Conservation (phyloP, 2,888 invertebrate genomes). For the Erebia palarica region DNA sequence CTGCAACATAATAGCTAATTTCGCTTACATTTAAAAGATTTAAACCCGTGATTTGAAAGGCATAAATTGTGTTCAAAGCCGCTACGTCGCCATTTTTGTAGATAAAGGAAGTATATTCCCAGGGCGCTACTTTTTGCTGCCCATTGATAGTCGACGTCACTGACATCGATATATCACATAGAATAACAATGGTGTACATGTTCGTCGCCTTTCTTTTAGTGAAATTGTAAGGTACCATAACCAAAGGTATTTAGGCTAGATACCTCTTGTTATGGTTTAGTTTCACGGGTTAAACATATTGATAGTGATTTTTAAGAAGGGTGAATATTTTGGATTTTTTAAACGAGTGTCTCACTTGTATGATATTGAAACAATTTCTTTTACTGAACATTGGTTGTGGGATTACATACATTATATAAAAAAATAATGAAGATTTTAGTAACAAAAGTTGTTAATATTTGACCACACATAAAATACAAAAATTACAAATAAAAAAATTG, state of each 20-base stretch:
- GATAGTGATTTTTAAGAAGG: constrained; percentile 12
- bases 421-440: background rate
- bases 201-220: constrained; percentile 18
- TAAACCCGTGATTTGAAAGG: constrained; percentile 26
- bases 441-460: background rate
- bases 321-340: constrained; percentile 5
- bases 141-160: constrained; percentile 37
- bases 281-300: constrained; percentile 9
- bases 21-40: constrained; percentile 24
- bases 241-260: no score
- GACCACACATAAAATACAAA: no score
- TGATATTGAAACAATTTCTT: background rate
- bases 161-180: constrained; percentile 29
- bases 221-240: constrained; percentile 4
- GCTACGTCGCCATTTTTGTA: constrained; percentile 32
- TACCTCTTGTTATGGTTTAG: constrained; percentile 1
- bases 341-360: background rate
- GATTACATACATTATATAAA: background rate
- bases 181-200: constrained; percentile 29
- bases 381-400: background rate
- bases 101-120: constrained; percentile 39
- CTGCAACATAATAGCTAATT: constrained; percentile 23
- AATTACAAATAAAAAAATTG: no score
- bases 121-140: constrained; percentile 33
- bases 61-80: constrained; percentile 33